Conservation (phyloP, 1,140 invertebrate species). For the Drosophila murphyi region DNA sequence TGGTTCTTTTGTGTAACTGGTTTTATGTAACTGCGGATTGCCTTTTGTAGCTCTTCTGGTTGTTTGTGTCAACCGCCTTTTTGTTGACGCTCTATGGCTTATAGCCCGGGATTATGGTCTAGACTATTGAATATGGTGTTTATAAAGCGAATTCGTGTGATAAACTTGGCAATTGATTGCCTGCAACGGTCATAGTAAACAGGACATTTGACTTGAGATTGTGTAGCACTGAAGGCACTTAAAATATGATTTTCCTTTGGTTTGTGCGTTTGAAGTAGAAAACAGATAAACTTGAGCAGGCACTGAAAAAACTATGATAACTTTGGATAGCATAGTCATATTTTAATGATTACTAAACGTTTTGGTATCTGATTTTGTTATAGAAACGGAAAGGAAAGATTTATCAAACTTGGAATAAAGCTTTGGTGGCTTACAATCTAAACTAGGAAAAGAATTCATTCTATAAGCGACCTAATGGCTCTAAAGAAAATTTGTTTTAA, state of each 20-base stretch:
- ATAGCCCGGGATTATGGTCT: conserved; percentile 8
- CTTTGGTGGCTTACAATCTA: no score
- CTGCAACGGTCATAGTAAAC: conserved; percentile 3
- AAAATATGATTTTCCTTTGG: not conserved
- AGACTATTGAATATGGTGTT: conserved; percentile 42
- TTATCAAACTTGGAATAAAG: no score
- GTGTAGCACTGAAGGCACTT: not conserved
- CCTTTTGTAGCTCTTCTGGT: conserved; percentile 34
- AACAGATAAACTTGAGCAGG: no score
- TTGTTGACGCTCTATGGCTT: conserved; percentile 25
- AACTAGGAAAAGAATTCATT: no score
- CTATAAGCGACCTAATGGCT: no score
- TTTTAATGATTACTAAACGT: no score
- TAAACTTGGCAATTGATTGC: conserved; percentile 32
- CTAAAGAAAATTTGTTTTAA: no score
- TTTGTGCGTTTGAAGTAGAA: no score
- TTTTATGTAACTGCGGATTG: conserved; percentile 67
- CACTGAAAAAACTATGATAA: not conserved
- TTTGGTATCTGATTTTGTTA: no score
- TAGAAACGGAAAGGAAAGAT: no score
- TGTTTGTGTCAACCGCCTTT: conserved; percentile 38
- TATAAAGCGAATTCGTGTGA: conserved; percentile 29
- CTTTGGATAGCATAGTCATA: not conserved
- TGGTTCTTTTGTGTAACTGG: conserved; percentile 70
- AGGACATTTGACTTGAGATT: not conserved